Percentiles rank a stretch among this genome's conserved stretches.
These are phyloP conservation scores for Oscheius onirici DNA, from an alignment of 2,888 invertebrate genomes.

Conservation along the genomic window DNA sequence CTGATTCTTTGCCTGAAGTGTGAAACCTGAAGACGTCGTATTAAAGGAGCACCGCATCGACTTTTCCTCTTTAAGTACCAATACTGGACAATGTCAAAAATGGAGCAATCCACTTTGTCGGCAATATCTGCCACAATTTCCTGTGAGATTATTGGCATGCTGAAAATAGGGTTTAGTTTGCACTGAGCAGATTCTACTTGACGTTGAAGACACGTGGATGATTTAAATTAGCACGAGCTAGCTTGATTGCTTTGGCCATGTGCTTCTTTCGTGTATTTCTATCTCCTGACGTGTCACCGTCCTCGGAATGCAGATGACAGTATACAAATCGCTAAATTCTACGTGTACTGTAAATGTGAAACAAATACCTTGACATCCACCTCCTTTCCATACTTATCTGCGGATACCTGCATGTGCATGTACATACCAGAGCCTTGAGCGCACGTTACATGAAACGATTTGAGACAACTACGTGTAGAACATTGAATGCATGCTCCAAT, in stretches of 20 bases:
- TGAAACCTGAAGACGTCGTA: conserved; percentile 82
- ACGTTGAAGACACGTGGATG: conserved; percentile 8
- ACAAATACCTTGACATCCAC: conserved; percentile 43
- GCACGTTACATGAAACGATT: conserved; percentile 97
- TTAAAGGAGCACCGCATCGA: conserved; percentile 91
- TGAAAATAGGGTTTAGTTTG: conserved; percentile 16
- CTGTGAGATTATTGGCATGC: conserved; percentile 53
- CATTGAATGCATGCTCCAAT: conserved; percentile 55
- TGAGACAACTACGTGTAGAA: conserved; percentile 73
- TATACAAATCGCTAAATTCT: conserved; percentile 48
- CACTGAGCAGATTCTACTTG: conserved; percentile 1
- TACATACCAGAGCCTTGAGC: conserved; percentile 91
- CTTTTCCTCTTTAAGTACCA: conserved; percentile 96
- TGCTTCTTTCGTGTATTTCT: conserved; percentile 35
- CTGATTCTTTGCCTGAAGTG: neutral
- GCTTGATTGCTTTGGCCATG: conserved; percentile 79
- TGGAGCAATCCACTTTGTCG: conserved; percentile 66
- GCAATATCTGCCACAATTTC: conserved; percentile 44
- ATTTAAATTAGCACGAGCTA: conserved; percentile 86
- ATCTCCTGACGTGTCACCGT: conserved; percentile 25
- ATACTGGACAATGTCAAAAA: conserved; percentile 89
- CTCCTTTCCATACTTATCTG: conserved; percentile 27
- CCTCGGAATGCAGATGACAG: conserved; percentile 51
- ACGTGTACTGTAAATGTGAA: neutral
- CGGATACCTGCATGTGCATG: conserved; percentile 78